Conservation (phyloP, 2,797 vertebrate species). For the Lophius americanus region DNA sequence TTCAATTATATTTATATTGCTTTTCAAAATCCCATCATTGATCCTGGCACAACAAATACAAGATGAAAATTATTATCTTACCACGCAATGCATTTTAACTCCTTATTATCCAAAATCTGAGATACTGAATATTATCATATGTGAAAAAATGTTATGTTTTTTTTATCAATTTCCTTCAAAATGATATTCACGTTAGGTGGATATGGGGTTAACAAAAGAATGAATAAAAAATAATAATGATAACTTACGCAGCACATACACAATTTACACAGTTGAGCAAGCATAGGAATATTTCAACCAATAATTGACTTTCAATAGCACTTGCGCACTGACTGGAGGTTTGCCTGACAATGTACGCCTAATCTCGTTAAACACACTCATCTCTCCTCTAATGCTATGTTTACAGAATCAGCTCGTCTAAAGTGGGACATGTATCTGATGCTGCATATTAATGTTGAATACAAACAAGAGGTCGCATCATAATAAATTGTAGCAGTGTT, state of each 20-base stretch:
- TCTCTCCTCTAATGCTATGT: constrained; percentile 82
- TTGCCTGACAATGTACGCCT: constrained; percentile 85
- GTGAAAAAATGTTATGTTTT: constrained; percentile 14
- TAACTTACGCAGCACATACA: constrained; percentile 63
- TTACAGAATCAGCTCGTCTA: constrained; percentile 84
- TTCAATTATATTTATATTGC: neutral
- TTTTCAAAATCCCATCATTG: no score
- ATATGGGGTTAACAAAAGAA: constrained; percentile 26
- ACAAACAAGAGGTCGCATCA: constrained; percentile 73
- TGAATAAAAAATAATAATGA: constrained; percentile 40
- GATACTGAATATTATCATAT: neutral
- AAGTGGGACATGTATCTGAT: constrained; percentile 77
- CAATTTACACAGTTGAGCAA: constrained; percentile 60
- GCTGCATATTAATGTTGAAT: constrained; percentile 72
- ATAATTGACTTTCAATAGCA: constrained; percentile 81
- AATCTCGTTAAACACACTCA: constrained; percentile 87
- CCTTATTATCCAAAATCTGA: constrained; percentile 2
- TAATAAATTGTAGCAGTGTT: constrained; percentile 65
- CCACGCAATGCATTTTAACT: neutral
- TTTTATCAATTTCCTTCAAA: constrained; percentile 6
- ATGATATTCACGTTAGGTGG: constrained; percentile 1
- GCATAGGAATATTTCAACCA: constrained; percentile 77
- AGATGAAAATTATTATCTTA: no score
- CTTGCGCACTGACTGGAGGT: constrained; percentile 82
- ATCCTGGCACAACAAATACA: no score